Base-by-base conservation (phyloP, 2,113 vertebrate species). In the Perca schrenkii region DNA sequence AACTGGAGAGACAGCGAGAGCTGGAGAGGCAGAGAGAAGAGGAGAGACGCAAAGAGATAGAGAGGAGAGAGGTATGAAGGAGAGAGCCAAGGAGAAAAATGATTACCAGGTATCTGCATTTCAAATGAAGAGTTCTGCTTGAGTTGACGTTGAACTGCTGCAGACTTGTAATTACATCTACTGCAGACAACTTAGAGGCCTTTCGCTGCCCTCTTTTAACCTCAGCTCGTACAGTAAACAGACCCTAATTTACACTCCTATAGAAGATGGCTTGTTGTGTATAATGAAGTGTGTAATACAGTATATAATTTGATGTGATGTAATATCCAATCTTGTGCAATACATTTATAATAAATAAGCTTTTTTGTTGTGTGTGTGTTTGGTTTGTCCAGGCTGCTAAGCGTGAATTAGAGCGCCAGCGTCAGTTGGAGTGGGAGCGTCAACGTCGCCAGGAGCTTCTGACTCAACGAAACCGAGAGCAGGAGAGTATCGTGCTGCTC, bases 381-480 rank as follows among this genome's bases (percentile, higher is more conserved):
- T 49, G 40, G 16, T 66, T 10, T 31, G 17, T 69, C 19, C 82
- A 99, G 98, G 96, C 97, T 13, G 98, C 98, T 49, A 99, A 99
- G 79, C 94, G 98, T 53, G 98, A 99, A 88, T 94, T 99, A 69
- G 98, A 99, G 92, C 94, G 98, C 2, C 98, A 99, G 82, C 94
- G 98, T 16, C 98, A 99, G 86, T 89, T 99, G 54, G 98, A 99
- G 78, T 99, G 98, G 98, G 98, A 99, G 86, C 94, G 98, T 3
- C 97, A 97, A 79, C 96, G 98, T 47, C 95, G 98, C 4, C 98
- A 99, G 92, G 98, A 99, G 76, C 96, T 99, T 50, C 94, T 99
- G 53, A 98, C 94, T 88, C 98, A 99, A 88, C 96, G 98, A 83
- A 99, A 99, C 94, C 93, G 96, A 84, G 98, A 99, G 73, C 98